Evolutionary conservation across 1,140 invertebrate species (phyloP).

Genomic region (Diachasma alloeum): DNA sequence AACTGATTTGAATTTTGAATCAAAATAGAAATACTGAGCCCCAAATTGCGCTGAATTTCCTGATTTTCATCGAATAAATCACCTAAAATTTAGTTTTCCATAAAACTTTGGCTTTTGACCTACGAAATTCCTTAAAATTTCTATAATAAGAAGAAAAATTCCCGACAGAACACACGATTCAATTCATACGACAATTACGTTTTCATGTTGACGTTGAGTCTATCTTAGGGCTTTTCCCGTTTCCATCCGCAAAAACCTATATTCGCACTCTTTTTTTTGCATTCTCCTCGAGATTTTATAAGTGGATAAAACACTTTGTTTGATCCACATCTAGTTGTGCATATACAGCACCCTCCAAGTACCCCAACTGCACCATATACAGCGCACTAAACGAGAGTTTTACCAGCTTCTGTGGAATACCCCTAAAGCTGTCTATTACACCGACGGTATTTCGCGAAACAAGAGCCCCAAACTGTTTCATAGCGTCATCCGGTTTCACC

Average conservation of each 20-base stretch:
- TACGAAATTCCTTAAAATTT: no score
- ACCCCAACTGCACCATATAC: neutral
- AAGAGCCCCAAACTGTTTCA: neutral
- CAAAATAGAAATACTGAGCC: no score
- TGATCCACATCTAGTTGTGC: constrained; percentile 29
- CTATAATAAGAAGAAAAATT: no score
- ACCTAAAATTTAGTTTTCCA: no score
- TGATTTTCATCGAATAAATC: no score
- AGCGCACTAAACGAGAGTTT: neutral
- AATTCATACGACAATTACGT: no score
- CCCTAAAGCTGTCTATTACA: constrained; percentile 34
- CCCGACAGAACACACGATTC: no score
- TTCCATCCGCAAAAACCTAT: neutral
- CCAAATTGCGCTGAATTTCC: no score
- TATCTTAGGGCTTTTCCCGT: no score
- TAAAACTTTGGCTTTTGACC: no score
- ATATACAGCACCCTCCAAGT: neutral
- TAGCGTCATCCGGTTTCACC: neutral
- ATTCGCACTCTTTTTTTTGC: neutral
- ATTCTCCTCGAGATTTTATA: neutral
- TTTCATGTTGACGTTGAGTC: no score
- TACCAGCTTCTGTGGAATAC: neutral
- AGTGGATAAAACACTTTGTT: constrained; percentile 24
- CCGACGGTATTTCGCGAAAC: constrained; percentile 1
- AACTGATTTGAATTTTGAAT: no score